phyloP scores from a whole-genome alignment of 1,140 invertebrate species.

The Delia radicum region DNA sequence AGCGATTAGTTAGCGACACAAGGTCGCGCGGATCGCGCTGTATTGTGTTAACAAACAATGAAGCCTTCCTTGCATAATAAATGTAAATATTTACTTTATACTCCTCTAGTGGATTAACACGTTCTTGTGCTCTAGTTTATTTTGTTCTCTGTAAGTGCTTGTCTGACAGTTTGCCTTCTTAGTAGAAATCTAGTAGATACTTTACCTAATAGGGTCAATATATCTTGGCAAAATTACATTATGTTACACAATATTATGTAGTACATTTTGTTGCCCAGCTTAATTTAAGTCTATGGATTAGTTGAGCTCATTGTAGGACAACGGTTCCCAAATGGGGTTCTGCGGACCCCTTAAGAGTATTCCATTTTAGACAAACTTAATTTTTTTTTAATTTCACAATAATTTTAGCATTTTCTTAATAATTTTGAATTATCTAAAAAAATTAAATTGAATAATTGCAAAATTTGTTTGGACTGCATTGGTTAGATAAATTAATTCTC shows the following conservation, averaged over 20 bases:
- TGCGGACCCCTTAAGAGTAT: no score
- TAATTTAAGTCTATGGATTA: neutral
- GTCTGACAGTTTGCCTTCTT: neutral
- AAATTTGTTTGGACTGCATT: no score
- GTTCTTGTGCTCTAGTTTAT: conserved; percentile 18
- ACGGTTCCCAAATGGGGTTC: no score
- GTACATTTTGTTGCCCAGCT: neutral
- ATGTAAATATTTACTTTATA: conserved; percentile 11
- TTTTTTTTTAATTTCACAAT: no score
- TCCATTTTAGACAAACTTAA: no score
- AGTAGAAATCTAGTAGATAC: neutral
- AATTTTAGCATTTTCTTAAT: no score
- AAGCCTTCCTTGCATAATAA: conserved; percentile 4
- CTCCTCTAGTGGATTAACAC: neutral
- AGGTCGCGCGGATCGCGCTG: neutral
- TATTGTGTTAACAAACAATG: neutral
- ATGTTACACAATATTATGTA: conserved; percentile 20
- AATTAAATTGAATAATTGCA: no score
- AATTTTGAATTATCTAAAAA: no score
- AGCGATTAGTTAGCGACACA: neutral
- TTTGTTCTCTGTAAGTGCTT: conserved; percentile 2
- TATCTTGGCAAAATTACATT: neutral
- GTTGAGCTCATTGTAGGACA: conserved; percentile 8
- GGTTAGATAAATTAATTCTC: no score
- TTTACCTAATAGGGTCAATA: neutral